These are phyloP conservation scores for Danio rerio DNA, from an alignment of 2,113 vertebrate species.

Conservation along the genomic window DNA sequence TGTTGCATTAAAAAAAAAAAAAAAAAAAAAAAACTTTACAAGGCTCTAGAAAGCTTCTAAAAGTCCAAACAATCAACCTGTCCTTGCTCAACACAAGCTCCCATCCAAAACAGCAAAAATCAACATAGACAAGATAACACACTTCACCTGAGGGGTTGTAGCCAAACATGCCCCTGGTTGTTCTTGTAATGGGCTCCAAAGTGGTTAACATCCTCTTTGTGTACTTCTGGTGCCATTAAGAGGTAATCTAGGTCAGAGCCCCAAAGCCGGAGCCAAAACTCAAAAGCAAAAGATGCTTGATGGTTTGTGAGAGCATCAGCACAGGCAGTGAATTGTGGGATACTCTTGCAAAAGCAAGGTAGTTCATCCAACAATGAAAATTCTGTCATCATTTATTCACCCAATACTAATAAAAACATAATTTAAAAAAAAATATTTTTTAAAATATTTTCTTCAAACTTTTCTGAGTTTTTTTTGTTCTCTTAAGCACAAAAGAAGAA, in stretches of 20 bases:
- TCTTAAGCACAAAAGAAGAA: too few relatives aligned
- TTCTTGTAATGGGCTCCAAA: slow-evolving; percentile 46
- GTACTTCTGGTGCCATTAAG: background rate
- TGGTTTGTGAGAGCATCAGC: slow-evolving; percentile 33
- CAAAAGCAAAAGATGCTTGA: slow-evolving; percentile 18
- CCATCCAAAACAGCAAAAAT: slow-evolving; percentile 1
- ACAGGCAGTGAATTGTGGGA: slow-evolving; percentile 11
- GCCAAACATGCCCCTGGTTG: slow-evolving; percentile 18
- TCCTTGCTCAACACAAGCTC: background rate
- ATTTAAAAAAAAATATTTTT: too few relatives aligned
- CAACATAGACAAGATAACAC: slow-evolving; percentile 3
- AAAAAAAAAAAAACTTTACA: background rate
- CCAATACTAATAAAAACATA: too few relatives aligned
- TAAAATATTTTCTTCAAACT: too few relatives aligned
- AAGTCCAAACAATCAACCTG: background rate
- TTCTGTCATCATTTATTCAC: too few relatives aligned
- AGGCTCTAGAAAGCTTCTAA: background rate
- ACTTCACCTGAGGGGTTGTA: slow-evolving; percentile 16
- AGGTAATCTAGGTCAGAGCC: slow-evolving; percentile 34
- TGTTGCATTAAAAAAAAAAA: slow-evolving; percentile 26
- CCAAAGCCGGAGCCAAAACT: slow-evolving; percentile 32
- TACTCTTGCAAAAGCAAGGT: background rate
- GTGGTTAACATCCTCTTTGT: slow-evolving; percentile 31
- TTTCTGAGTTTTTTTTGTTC: too few relatives aligned
- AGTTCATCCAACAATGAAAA: too few relatives aligned